These are phyloP conservation scores for Malthinus flaveolus DNA, from an alignment of 2,888 invertebrate genomes.

Conservation along the genomic window DNA sequence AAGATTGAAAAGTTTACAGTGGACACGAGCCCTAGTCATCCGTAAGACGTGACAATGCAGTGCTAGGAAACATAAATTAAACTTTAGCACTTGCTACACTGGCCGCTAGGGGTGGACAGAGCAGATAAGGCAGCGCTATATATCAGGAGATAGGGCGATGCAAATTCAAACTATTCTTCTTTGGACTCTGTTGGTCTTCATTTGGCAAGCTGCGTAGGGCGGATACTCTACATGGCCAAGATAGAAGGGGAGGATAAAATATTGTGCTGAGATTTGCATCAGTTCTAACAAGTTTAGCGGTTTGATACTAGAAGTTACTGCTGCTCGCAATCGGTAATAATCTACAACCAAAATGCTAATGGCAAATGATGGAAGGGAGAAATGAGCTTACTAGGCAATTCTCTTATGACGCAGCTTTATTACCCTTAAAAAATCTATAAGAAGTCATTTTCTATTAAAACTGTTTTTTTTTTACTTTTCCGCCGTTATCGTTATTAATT, in stretches of 20 bases:
- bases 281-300: constrained; percentile 37
- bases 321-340: constrained; percentile 26
- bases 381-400: constrained; percentile 24
- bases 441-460: neutral
- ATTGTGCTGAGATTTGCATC: constrained; percentile 39
- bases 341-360: constrained; percentile 28
- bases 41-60: constrained; percentile 57
- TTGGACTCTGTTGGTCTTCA: constrained; percentile 41
- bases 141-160: constrained; percentile 51
- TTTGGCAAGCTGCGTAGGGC: constrained; percentile 36
- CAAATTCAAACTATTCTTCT: constrained; percentile 52
- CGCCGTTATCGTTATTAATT: too few species aligned
- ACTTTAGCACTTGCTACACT: constrained; percentile 55
- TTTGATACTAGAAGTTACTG: constrained; percentile 28
- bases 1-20: too few species aligned
- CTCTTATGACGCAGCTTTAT: neutral
- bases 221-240: constrained; percentile 37
- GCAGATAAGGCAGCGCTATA: constrained; percentile 54
- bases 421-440: neutral
- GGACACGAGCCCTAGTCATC: constrained; percentile 48
- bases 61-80: constrained; percentile 54
- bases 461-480: too few species aligned
- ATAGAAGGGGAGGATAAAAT: constrained; percentile 40
- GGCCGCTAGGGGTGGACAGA: constrained; percentile 55
- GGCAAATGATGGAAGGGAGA: constrained; percentile 26